These are phyloP conservation scores for Synanceia verrucosa DNA, from an alignment of 2,797 vertebrate species.

Conservation along the genomic window DNA sequence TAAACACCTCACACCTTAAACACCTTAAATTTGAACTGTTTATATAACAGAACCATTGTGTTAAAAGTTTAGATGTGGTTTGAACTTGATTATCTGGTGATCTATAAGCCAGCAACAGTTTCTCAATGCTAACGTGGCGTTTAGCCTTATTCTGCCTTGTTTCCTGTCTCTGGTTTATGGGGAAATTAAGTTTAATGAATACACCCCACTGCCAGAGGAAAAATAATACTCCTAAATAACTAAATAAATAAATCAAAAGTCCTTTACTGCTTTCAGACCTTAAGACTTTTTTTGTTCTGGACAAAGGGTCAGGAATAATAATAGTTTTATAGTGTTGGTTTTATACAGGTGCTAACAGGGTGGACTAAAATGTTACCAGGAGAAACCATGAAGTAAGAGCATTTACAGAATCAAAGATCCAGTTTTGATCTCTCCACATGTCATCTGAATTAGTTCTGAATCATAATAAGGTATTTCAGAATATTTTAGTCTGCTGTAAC, in stretches of 20 bases:
- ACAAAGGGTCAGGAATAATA: neutral
- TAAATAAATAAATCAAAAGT: too few relatives aligned
- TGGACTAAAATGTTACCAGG: neutral
- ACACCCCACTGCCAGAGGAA: neutral
- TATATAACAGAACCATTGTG: neutral
- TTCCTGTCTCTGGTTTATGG: conserved; percentile 12
- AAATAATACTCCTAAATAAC: too few relatives aligned
- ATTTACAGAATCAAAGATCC: too few relatives aligned
- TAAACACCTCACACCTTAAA: too few relatives aligned
- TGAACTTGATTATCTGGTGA: neutral
- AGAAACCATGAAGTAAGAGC: neutral
- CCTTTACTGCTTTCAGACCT: neutral
- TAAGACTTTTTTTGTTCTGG: neutral
- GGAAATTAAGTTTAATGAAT: conserved; percentile 11
- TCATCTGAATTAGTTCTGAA: neutral
- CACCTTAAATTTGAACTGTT: neutral
- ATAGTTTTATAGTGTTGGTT: neutral
- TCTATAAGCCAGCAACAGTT: neutral
- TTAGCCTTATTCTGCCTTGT: conserved; percentile 29
- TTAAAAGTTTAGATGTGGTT: neutral
- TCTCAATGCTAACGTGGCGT: neutral
- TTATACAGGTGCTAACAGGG: neutral
- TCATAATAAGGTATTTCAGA: neutral
- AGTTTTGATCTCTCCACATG: neutral
- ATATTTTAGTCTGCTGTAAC: neutral